Evolutionary conservation across 2,113 vertebrate genomes (phyloP).

Genomic region (Podilymbus podiceps): DNA sequence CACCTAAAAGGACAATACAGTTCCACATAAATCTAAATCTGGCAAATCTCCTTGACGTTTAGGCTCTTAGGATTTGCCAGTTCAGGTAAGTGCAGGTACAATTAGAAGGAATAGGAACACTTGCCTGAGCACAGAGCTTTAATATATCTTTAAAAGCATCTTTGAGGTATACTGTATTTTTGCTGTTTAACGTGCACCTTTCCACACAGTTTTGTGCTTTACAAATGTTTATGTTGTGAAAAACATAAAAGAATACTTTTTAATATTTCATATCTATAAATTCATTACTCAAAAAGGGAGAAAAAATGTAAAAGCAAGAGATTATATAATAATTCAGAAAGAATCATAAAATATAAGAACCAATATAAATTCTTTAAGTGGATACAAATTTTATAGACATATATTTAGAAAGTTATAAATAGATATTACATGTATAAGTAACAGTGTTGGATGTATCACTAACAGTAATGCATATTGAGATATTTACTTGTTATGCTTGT

Average conservation of each 20-base stretch:
- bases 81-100: background rate
- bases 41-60: background rate
- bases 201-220: background rate
- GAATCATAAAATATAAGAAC: background rate
- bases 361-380: background rate
- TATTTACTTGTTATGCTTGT: background rate
- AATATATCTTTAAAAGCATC: background rate
- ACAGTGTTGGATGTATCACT: background rate
- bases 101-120: background rate
- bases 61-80: background rate
- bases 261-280: background rate
- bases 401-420: background rate
- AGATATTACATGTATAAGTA: background rate
- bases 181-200: background rate
- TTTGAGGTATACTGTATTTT: background rate
- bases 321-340: background rate
- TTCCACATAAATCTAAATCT: background rate
- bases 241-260: background rate
- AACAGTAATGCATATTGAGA: background rate
- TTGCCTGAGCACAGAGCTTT: background rate
- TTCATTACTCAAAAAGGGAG: background rate
- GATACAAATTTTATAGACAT: background rate
- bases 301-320: background rate
- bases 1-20: background rate
- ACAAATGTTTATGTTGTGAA: background rate